A percentile compares a stretch with the other conserved stretches of the same genome.
Evolutionary conservation across 2,888 invertebrate species (phyloP).

Genomic region (Apodemia duryi): DNA sequence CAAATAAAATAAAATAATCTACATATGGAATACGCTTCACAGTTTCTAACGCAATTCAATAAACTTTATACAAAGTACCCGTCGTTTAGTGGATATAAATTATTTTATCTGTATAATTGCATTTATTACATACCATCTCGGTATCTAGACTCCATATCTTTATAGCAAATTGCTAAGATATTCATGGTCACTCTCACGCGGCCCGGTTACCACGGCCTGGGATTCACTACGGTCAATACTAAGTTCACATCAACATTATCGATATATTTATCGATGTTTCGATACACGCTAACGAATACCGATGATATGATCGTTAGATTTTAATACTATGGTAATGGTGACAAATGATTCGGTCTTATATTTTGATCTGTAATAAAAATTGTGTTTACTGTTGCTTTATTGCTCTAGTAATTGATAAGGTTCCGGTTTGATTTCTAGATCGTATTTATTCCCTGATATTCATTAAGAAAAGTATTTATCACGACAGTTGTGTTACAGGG

Average conservation of each 20-base stretch:
- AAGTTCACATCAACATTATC: conserved; percentile 17
- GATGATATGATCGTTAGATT: conserved; percentile 26
- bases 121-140: conserved; percentile 24
- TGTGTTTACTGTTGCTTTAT: background rate
- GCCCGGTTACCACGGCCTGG: conserved; percentile 32
- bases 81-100: conserved; percentile 14
- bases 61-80: conserved; percentile 14
- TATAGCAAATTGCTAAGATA: conserved; percentile 28
- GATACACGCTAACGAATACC: conserved; percentile 28
- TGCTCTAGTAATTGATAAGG: too few species aligned
- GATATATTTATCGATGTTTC: conserved; percentile 24
- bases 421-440: too few species aligned
- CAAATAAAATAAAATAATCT: conserved; percentile 12
- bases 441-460: too few species aligned
- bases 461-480: too few species aligned
- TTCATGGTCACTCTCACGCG: conserved; percentile 29
- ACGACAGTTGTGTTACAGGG: too few species aligned
- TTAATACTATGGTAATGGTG: conserved; percentile 24
- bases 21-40: conserved; percentile 13
- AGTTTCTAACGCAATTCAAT: conserved; percentile 15
- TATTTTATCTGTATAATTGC: conserved; percentile 16
- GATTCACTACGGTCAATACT: conserved; percentile 17
- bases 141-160: conserved; percentile 29
- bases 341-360: conserved; percentile 24
- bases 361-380: background rate